phyloP scores from a whole-genome alignment of 1,140 invertebrate genomes.

The Apis laboriosa region DNA sequence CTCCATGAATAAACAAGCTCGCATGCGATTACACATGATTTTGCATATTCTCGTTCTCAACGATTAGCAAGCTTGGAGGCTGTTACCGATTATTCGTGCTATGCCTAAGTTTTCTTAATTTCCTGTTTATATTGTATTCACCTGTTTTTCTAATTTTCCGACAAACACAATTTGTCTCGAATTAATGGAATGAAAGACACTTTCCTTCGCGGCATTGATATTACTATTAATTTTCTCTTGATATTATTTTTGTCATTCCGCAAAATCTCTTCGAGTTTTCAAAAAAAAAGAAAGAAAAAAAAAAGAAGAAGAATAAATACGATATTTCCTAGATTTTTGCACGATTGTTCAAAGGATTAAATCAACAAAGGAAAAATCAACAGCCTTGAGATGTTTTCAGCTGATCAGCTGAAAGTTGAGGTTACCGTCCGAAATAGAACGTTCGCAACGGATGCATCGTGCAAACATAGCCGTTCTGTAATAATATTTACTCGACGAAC shows the following conservation, averaged over 20 bases:
- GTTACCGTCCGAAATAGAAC: conserved; percentile 45
- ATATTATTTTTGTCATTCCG: too few relatives aligned
- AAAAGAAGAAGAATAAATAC: too few relatives aligned
- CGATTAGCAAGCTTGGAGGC: conserved; percentile 23
- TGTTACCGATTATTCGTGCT: conserved; percentile 39
- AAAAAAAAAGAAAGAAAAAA: too few relatives aligned
- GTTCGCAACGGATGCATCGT: conserved; percentile 43
- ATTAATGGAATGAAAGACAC: not conserved
- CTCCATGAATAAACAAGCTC: conserved; percentile 5
- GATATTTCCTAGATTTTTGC: not conserved
- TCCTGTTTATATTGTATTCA: conserved; percentile 18
- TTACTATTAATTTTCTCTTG: too few relatives aligned
- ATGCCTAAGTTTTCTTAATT: conserved; percentile 32
- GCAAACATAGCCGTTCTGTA: conserved; percentile 44
- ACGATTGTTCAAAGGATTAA: not conserved
- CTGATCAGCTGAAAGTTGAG: conserved; percentile 36
- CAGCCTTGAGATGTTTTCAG: conserved; percentile 49
- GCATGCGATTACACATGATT: conserved; percentile 41
- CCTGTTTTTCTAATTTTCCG: conserved; percentile 21
- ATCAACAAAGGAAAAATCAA: conserved; percentile 7
- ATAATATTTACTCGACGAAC: conserved; percentile 58
- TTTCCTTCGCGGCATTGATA: not conserved
- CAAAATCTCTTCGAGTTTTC: not conserved
- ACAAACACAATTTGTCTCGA: not conserved
- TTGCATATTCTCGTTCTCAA: conserved; percentile 41